Conservation (phyloP, 64 coral and sea anemone genomes). For the Platygyra sinensis region DNA sequence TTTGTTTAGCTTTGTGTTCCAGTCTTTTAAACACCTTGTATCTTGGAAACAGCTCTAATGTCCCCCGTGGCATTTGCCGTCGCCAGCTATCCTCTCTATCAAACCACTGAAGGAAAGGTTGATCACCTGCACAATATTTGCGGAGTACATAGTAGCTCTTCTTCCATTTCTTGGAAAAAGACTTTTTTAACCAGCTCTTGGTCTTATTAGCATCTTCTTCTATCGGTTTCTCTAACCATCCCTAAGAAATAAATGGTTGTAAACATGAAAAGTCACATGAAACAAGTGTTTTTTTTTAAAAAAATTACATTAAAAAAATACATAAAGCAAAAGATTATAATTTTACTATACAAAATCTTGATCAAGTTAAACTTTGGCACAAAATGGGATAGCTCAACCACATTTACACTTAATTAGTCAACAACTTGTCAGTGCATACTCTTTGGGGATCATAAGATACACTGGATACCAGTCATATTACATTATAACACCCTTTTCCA, state of each 20-base stretch:
- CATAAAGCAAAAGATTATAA: too few species aligned
- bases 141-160: slow-evolving; percentile 86
- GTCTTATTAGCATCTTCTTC: slow-evolving; percentile 64
- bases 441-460: too few species aligned
- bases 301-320: too few species aligned
- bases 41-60: slow-evolving; percentile 87
- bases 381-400: neutral
- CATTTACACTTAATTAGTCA: too few species aligned
- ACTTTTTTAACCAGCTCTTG: slow-evolving; percentile 93
- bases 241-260: slow-evolving; percentile 40
- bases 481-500: too few species aligned
- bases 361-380: neutral
- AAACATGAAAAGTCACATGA: neutral
- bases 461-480: too few species aligned
- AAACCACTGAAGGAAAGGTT: slow-evolving; percentile 96
- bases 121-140: slow-evolving; percentile 70
- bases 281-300: too few species aligned
- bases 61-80: slow-evolving; percentile 78
- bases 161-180: slow-evolving; percentile 96
- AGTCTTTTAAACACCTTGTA: slow-evolving; percentile 90
- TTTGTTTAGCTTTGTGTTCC: slow-evolving; percentile 74
- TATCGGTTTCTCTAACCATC: slow-evolving; percentile 84
- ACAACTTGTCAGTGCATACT: too few species aligned
- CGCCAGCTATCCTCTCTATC: slow-evolving; percentile 94
- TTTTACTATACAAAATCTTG: too few species aligned